These are phyloP conservation scores for Gracilinanus agilis DNA, from an alignment of 2,113 vertebrate genomes.

Conservation along the genomic window DNA sequence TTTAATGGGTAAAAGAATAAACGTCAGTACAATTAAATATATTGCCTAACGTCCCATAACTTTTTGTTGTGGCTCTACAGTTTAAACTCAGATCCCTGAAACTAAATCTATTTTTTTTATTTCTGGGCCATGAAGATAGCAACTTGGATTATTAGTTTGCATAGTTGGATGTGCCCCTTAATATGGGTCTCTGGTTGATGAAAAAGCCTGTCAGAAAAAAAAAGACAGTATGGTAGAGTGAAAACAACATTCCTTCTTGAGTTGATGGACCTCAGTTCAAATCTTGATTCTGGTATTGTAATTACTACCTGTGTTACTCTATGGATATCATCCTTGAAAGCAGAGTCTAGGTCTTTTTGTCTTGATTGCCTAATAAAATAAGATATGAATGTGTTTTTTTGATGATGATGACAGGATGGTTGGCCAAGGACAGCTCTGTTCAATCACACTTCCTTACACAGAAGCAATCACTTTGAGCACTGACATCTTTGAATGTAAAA, in stretches of 20 bases:
- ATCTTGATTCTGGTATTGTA: background rate
- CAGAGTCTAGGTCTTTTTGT: background rate
- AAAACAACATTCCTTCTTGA: background rate
- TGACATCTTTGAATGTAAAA: background rate
- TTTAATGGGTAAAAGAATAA: background rate
- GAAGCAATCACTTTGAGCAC: slow-evolving; percentile 65
- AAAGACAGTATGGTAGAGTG: background rate
- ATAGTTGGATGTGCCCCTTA: background rate
- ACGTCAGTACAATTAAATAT: background rate
- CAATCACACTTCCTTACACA: slow-evolving; percentile 44
- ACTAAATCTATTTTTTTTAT: background rate
- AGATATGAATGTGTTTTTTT: slow-evolving; percentile 17
- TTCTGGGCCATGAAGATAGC: background rate
- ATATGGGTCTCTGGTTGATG: background rate
- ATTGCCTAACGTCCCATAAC: background rate
- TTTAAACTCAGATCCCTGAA: background rate
- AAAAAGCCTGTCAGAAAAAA: background rate
- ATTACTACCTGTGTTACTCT: background rate
- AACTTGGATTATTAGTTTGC: background rate
- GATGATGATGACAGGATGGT: background rate
- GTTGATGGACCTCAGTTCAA: background rate
- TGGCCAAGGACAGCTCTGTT: background rate
- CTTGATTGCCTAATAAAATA: background rate
- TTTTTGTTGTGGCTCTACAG: background rate
- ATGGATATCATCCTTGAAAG: background rate